Evolutionary conservation across 2,113 vertebrate species (phyloP).

Genomic region (Tautogolabrus adspersus): DNA sequence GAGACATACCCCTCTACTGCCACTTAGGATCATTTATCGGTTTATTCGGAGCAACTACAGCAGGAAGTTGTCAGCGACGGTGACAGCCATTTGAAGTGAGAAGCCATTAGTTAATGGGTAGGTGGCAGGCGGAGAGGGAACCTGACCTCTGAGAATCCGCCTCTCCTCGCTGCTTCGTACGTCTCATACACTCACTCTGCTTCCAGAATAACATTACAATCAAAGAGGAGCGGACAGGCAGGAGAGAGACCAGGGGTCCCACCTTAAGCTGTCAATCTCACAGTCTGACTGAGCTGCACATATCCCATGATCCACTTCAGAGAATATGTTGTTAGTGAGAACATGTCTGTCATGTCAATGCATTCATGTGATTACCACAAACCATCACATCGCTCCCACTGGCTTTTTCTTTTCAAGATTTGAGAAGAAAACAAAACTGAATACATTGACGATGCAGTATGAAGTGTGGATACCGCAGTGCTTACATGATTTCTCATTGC

Average conservation of each 20-base stretch:
- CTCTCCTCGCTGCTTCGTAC: conserved; percentile 5
- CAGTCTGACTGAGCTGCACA: conserved; percentile 34
- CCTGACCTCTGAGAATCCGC: conserved; percentile 51
- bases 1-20: conserved; percentile 31
- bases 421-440: conserved; percentile 19
- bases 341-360: conserved; percentile 58
- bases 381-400: conserved; percentile 9
- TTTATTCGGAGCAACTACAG: conserved; percentile 54
- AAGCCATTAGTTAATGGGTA: conserved; percentile 68
- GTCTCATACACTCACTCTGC: conserved; percentile 14
- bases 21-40: conserved; percentile 48
- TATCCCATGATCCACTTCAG: conserved; percentile 60
- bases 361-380: conserved; percentile 48
- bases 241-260: conserved; percentile 49
- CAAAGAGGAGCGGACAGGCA: conserved; percentile 54
- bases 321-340: conserved; percentile 33
- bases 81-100: conserved; percentile 70
- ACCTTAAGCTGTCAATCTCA: conserved; percentile 66
- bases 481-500: not conserved
- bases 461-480: not conserved
- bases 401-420: conserved; percentile 7
- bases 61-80: conserved; percentile 53
- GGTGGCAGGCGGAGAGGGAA: conserved; percentile 41
- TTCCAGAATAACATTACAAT: conserved; percentile 60
- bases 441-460: conserved; percentile 17